A percentile compares a stretch with the other conserved stretches of the same genome.
Evolutionary conservation across 64 coral and sea anemone genomes (phyloP).

Genomic region (Exaiptasia diaphana): DNA sequence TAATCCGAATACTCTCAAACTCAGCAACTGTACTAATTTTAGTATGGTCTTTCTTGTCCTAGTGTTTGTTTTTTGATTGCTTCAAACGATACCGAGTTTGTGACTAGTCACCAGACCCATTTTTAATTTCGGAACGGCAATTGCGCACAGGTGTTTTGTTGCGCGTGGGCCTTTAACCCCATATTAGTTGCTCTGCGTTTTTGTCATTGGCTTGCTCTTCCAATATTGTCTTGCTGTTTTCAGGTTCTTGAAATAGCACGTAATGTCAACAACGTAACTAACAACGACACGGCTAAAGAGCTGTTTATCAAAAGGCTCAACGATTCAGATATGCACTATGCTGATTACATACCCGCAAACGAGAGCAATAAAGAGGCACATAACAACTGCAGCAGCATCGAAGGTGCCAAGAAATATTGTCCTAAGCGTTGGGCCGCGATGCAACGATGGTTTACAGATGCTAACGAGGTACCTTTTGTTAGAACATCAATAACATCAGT

Average conservation of each 20-base stretch:
- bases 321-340: conserved; percentile 74
- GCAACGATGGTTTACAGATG: conserved; percentile 72
- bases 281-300: conserved; percentile 65
- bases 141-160: too few relatives aligned
- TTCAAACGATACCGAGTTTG: too few relatives aligned
- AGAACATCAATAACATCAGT: background rate
- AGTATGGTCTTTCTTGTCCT: too few relatives aligned
- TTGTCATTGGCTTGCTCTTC: too few relatives aligned
- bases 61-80: too few relatives aligned
- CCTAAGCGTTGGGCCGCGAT: conserved; percentile 74
- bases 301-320: conserved; percentile 64
- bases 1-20: too few relatives aligned
- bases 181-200: too few relatives aligned
- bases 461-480: conserved; percentile 30
- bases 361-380: conserved; percentile 43
- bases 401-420: conserved; percentile 71
- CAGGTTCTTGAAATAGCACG: conserved; percentile 60
- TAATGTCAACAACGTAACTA: background rate
- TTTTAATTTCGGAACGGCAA: too few relatives aligned
- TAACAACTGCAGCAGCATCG: conserved; percentile 19
- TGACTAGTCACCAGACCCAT: too few relatives aligned
- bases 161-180: too few relatives aligned
- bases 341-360: conserved; percentile 37
- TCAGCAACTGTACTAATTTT: too few relatives aligned
- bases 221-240: background rate